phyloP scores from a whole-genome alignment of 2,888 invertebrate species.

The Agrypnus murinus region DNA sequence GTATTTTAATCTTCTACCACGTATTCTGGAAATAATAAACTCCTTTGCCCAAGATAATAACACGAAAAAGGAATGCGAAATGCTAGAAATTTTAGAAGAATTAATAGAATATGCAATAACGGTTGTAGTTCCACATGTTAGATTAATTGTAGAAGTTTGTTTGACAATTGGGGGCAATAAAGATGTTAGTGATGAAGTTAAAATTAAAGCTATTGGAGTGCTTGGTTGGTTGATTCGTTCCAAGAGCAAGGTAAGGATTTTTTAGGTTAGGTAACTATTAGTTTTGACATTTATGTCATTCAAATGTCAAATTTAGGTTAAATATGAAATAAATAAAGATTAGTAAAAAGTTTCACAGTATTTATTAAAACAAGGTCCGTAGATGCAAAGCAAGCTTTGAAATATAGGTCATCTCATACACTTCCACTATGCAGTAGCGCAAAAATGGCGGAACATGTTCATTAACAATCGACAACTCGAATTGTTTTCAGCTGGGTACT shows the following conservation, averaged over 20 bases:
- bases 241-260: conserved; percentile 84
- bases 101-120: conserved; percentile 78
- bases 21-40: conserved; percentile 77
- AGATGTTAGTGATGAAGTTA: conserved; percentile 75
- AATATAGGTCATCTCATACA: too few species aligned
- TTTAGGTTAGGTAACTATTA: too few species aligned
- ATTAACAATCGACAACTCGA: too few species aligned
- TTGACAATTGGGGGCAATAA: conserved; percentile 77
- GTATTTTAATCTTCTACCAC: conserved; percentile 77
- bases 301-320: too few species aligned
- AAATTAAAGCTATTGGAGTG: conserved; percentile 81
- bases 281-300: background rate
- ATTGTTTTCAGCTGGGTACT: too few species aligned
- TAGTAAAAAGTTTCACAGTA: too few species aligned
- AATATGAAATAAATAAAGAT: too few species aligned
- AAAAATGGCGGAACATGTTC: too few species aligned
- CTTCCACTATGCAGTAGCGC: too few species aligned
- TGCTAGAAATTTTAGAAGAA: conserved; percentile 79
- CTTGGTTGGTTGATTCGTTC: conserved; percentile 79
- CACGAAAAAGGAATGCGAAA: conserved; percentile 76
- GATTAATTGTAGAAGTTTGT: conserved; percentile 79
- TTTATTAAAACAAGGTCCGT: too few species aligned
- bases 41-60: conserved; percentile 72
- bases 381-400: too few species aligned
- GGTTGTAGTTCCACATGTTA: conserved; percentile 78